These are phyloP conservation scores for Salvelinus alpinus DNA, from an alignment of 2,113 vertebrate genomes.

Conservation along the genomic window DNA sequence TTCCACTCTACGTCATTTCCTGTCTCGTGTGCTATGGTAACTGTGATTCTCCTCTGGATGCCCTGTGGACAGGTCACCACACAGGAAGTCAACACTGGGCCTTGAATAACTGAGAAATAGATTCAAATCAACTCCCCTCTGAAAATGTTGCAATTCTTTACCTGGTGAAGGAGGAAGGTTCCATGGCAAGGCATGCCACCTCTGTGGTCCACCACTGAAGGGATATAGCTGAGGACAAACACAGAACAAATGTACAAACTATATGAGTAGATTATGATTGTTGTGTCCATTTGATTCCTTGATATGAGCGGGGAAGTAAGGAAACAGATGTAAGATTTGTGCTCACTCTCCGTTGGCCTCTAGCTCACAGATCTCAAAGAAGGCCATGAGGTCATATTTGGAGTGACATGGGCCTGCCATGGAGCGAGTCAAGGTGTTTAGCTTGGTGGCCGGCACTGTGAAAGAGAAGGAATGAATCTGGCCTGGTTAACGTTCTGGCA, in stretches of 20 bases:
- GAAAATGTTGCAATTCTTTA: not conserved
- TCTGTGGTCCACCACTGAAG: slow-evolving; percentile 93
- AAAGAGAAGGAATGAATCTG: not conserved
- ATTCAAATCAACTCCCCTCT: not conserved
- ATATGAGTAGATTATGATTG: not conserved
- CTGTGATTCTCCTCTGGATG: slow-evolving; percentile 93
- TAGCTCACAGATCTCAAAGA: slow-evolving; percentile 98
- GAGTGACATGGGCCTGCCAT: slow-evolving; percentile 89
- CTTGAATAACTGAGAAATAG: not conserved
- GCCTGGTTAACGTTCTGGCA: not conserved
- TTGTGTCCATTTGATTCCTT: too few relatives aligned
- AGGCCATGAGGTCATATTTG: slow-evolving; percentile 96
- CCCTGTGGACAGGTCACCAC: slow-evolving; percentile 74
- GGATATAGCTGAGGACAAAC: slow-evolving; percentile 85
- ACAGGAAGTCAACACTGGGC: not conserved
- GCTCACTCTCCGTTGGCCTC: slow-evolving; percentile 98
- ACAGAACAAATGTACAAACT: not conserved
- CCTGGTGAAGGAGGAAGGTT: slow-evolving; percentile 77
- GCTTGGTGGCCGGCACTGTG: slow-evolving; percentile 93
- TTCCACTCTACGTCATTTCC: slow-evolving; percentile 93
- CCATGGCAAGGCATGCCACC: slow-evolving; percentile 94
- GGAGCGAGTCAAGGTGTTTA: slow-evolving; percentile 88
- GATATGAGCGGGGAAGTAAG: not conserved
- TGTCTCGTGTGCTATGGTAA: slow-evolving; percentile 92
- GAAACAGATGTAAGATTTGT: too few relatives aligned